Base-by-base conservation (phyloP, 2,797 vertebrate genomes). In the Aphelocoma californica region DNA sequence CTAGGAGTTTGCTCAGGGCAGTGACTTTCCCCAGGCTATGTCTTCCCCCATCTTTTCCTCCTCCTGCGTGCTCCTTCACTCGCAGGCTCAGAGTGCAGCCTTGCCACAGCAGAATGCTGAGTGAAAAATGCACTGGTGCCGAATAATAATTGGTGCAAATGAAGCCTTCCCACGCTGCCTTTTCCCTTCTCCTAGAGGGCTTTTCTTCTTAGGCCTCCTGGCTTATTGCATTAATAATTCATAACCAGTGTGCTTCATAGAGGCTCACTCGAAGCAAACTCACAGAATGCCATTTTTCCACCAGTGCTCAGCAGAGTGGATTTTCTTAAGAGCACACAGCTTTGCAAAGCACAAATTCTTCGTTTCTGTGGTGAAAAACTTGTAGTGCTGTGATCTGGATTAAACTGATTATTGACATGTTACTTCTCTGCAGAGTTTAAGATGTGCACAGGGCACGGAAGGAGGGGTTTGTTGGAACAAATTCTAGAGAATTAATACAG, bases 201-300 rank as follows among this genome's bases (percentile, higher is more conserved):
- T 96, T 92, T 93, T 90, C 88, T 90, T 88, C 77, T 69, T 84
- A 83, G 93, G 54, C 38, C 86, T 92, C 28, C 58, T 90, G 70
- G 48, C 42, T 96, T 86, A 73, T 34, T 90, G 42, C 38, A 73
- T 96, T 93, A 88, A 92, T 85, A 94, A 96, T 95, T 92, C 73
- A 95, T 73, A 47, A 40, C 21, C 56, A 50, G 23, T 1, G 50
- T 69, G 56, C 67, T 86, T 90, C 81, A 31, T 38, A 53, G 3
- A 60, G 66, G 62, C 71, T 88, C 44, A 20, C 60, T 48, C n/a
- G 70, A 40, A 88, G 67, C 44, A 87, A 94, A 88, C 66, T 48
- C 71, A 44, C 10, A 54, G 64, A 90, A 80, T 73, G 19, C 24
- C 24, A 3, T 51, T 88, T 90, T 72, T 83, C 47, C 56, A 61